phyloP scores from a whole-genome alignment of 2,113 vertebrate species.

The Butorides virescens region DNA sequence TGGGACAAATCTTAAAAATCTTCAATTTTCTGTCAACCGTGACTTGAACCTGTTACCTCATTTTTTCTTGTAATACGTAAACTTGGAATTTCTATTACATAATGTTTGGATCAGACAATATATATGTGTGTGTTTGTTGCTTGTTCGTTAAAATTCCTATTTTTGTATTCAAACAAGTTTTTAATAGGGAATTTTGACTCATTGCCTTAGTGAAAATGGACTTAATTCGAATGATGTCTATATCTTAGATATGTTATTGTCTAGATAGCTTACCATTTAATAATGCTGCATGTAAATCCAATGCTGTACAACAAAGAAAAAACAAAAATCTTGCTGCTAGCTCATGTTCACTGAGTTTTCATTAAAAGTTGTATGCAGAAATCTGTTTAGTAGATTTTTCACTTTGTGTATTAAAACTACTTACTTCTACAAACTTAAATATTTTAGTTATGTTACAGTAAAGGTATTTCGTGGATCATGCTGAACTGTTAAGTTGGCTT shows the following conservation, averaged over 20 bases:
- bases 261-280: constrained; percentile 38
- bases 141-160: constrained; percentile 33
- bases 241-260: constrained; percentile 43
- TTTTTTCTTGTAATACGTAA: not conserved
- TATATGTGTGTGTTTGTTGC: not conserved
- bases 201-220: constrained; percentile 31
- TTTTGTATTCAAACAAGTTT: constrained; percentile 61
- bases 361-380: constrained; percentile 69
- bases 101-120: constrained; percentile 38
- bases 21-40: not conserved
- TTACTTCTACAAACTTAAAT: not conserved
- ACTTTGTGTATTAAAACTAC: not conserved
- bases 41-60: not conserved
- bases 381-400: constrained; percentile 65
- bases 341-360: constrained; percentile 38
- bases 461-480: not conserved
- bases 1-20: not conserved
- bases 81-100: constrained; percentile 1
- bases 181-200: constrained; percentile 38
- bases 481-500: not conserved
- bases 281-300: constrained; percentile 60
- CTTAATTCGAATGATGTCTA: not conserved
- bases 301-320: constrained; percentile 46
- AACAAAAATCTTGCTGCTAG: constrained; percentile 30
- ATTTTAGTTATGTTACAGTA: not conserved